phyloP scores from a whole-genome alignment of 2,113 vertebrate species.

The Alosa alosa region DNA sequence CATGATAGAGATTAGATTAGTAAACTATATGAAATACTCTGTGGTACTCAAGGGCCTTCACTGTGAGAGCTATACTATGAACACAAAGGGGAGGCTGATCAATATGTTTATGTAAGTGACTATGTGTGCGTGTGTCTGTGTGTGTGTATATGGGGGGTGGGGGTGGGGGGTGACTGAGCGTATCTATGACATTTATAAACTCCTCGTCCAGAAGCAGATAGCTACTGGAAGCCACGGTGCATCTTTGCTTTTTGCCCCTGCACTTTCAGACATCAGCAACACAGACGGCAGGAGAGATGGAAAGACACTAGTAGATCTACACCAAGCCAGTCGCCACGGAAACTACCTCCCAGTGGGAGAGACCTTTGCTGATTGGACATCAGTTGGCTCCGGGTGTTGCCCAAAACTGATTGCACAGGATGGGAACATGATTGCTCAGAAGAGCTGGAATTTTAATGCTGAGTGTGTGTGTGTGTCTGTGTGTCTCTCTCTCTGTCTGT shows the following conservation, averaged over 20 bases:
- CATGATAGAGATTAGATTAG: background rate
- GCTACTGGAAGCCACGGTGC: constrained; percentile 12
- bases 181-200: background rate
- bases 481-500: background rate
- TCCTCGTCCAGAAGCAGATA: constrained; percentile 2
- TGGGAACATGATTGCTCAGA: constrained; percentile 30
- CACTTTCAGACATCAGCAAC: constrained; percentile 38
- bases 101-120: background rate
- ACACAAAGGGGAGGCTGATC: background rate
- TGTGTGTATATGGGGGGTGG: background rate
- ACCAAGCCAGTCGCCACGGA: constrained; percentile 53
- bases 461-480: background rate
- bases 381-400: constrained; percentile 42
- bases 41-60: background rate
- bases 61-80: background rate
- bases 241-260: background rate
- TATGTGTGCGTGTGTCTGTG: background rate
- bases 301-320: constrained; percentile 32
- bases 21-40: background rate
- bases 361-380: constrained; percentile 45
- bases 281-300: constrained; percentile 25
- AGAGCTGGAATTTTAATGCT: background rate
- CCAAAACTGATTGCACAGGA: constrained; percentile 44
- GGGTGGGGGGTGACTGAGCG: background rate
- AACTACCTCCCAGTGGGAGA: constrained; percentile 53